phyloP scores from a whole-genome alignment of 2,113 vertebrate species.

The Struthio camelus region DNA sequence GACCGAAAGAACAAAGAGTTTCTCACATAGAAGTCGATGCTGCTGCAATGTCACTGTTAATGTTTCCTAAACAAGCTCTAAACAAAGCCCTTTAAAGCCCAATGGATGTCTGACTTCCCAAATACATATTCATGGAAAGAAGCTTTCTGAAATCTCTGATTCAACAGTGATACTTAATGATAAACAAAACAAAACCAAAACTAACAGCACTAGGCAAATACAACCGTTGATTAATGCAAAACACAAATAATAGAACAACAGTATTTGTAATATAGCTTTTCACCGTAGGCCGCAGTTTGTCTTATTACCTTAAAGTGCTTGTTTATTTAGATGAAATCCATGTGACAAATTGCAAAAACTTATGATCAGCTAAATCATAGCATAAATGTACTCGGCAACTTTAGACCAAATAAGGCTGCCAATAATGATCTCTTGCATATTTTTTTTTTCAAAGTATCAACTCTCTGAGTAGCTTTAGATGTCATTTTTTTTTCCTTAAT shows the following conservation, averaged over 20 bases:
- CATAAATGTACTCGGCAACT: not conserved
- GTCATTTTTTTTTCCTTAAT: not conserved
- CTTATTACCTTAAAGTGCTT: not conserved
- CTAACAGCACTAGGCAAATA: not conserved
- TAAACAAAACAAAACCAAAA: not conserved
- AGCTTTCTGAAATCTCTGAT: not conserved
- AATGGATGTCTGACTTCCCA: not conserved
- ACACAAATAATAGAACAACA: not conserved
- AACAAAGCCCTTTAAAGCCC: not conserved
- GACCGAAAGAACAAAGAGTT: not conserved
- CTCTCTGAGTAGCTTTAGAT: not conserved
- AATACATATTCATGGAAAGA: not conserved
- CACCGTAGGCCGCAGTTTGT: not conserved
- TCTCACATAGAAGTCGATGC: not conserved
- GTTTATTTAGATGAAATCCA: not conserved
- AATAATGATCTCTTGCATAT: not conserved
- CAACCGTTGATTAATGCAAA: not conserved
- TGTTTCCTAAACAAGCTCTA: not conserved
- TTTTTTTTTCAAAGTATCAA: not conserved
- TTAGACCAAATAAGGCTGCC: not conserved
- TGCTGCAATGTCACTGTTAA: not conserved
- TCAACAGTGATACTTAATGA: not conserved
- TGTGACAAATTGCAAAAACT: rapidly evolving
- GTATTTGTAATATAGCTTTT: not conserved
- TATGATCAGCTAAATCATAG: not conserved